Evolutionary conservation across 1,140 invertebrate species (phyloP).

Genomic region (Drepana arcuata): DNA sequence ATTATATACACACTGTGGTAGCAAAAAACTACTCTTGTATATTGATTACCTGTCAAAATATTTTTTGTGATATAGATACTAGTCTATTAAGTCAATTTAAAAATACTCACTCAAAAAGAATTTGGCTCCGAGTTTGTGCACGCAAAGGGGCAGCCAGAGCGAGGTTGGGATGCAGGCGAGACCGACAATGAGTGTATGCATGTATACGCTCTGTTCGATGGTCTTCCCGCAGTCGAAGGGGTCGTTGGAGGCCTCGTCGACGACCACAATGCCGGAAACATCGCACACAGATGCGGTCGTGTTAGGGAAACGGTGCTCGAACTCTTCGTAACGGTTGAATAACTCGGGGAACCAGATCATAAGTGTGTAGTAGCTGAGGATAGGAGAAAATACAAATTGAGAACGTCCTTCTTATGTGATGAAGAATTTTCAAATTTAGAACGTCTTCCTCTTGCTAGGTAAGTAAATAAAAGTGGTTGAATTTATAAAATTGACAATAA

Average conservation of each 20-base stretch:
- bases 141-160: constrained; percentile 79
- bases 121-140: constrained; percentile 80
- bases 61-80: too few relatives aligned
- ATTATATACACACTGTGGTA: too few relatives aligned
- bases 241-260: constrained; percentile 44
- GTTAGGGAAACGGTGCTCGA: constrained; percentile 75
- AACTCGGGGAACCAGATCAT: constrained; percentile 90
- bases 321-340: constrained; percentile 82
- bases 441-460: too few relatives aligned
- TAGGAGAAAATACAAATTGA: too few relatives aligned
- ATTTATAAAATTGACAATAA: too few relatives aligned
- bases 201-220: constrained; percentile 78
- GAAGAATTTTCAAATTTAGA: too few relatives aligned
- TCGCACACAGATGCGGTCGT: constrained; percentile 80
- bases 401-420: not conserved
- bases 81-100: too few relatives aligned
- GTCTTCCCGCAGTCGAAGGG: constrained; percentile 73
- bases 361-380: constrained; percentile 84
- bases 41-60: too few relatives aligned
- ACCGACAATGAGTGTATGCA: constrained; percentile 81
- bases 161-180: constrained; percentile 82
- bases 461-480: too few relatives aligned
- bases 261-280: constrained; percentile 74
- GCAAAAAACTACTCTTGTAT: too few relatives aligned
- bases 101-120: constrained; percentile 80